Evolutionary conservation across 2,113 vertebrate genomes (phyloP).

Genomic region (Trematocara variabile): DNA sequence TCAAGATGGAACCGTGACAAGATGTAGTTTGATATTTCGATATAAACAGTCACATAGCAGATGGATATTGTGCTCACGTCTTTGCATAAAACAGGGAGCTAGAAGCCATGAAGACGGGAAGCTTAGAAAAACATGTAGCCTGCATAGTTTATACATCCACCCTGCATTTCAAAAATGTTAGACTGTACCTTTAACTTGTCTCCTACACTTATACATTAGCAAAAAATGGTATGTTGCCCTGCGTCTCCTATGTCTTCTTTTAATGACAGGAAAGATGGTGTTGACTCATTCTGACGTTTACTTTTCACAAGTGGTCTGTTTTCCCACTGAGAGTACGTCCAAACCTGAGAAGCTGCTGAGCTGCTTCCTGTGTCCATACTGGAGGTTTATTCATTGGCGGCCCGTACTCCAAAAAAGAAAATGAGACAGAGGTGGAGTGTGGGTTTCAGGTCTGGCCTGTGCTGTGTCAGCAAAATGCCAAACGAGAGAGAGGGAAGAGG

Average conservation of each 20-base stretch:
- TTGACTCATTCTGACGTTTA: conserved; percentile 47
- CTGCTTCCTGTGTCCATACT: conserved; percentile 46
- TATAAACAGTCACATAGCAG: background rate
- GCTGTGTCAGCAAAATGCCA: conserved; percentile 56
- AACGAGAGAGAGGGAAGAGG: background rate
- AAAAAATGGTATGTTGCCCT: background rate
- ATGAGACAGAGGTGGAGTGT: background rate
- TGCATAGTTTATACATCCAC: background rate
- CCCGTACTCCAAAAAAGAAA: conserved; percentile 8
- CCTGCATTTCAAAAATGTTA: background rate
- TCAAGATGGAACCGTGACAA: background rate
- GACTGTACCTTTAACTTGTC: background rate
- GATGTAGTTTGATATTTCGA: background rate
- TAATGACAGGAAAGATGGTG: conserved; percentile 6
- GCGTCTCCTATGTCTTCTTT: background rate
- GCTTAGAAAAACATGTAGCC: background rate
- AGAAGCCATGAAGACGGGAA: background rate
- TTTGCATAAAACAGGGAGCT: background rate
- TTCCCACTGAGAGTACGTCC: conserved; percentile 18
- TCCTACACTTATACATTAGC: background rate
- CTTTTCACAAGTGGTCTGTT: conserved; percentile 38
- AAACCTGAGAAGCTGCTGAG: conserved; percentile 51
- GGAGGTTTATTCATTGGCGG: conserved; percentile 46
- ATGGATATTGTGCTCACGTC: background rate
- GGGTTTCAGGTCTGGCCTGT: background rate